A percentile compares a stretch with the other conserved stretches of the same genome.
These are phyloP conservation scores for Choristoneura rosaceana DNA, from an alignment of 2,888 invertebrate genomes.

Conservation along the genomic window DNA sequence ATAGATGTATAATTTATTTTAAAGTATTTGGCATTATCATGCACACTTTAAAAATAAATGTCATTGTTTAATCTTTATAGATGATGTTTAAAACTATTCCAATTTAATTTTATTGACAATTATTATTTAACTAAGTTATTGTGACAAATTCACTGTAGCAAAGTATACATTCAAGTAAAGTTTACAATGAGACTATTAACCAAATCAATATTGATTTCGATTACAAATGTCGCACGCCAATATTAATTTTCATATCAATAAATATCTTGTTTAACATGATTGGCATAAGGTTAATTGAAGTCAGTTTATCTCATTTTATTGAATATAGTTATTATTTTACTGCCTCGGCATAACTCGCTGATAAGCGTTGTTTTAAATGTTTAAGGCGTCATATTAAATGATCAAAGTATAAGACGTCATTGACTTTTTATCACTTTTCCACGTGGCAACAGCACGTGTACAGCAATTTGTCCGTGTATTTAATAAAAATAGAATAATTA, in stretches of 20 bases:
- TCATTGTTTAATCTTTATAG: too few species aligned
- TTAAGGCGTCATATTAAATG: not conserved
- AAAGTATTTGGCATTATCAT: too few species aligned
- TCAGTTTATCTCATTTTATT: conserved; percentile 8
- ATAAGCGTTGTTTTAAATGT: not conserved
- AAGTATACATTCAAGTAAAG: too few species aligned
- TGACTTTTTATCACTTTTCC: not conserved
- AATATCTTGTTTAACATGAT: not conserved
- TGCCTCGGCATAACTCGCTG: not conserved
- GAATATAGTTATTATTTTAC: conserved; percentile 12
- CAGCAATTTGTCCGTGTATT: not conserved
- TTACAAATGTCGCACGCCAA: not conserved
- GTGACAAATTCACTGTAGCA: too few species aligned
- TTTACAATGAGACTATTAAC: too few species aligned
- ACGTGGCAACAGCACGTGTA: not conserved
- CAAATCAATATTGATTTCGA: not conserved
- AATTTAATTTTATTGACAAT: too few species aligned
- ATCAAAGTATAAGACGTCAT: too few species aligned
- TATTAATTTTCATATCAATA: not conserved
- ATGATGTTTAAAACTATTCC: too few species aligned
- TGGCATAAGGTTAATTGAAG: not conserved
- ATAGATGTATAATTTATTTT: too few species aligned
- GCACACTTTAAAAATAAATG: too few species aligned
- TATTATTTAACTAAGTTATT: too few species aligned
- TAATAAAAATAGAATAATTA: not conserved